These are phyloP conservation scores for Lycocorax pyrrhopterus DNA, from an alignment of 2,113 vertebrate genomes.

Conservation along the genomic window DNA sequence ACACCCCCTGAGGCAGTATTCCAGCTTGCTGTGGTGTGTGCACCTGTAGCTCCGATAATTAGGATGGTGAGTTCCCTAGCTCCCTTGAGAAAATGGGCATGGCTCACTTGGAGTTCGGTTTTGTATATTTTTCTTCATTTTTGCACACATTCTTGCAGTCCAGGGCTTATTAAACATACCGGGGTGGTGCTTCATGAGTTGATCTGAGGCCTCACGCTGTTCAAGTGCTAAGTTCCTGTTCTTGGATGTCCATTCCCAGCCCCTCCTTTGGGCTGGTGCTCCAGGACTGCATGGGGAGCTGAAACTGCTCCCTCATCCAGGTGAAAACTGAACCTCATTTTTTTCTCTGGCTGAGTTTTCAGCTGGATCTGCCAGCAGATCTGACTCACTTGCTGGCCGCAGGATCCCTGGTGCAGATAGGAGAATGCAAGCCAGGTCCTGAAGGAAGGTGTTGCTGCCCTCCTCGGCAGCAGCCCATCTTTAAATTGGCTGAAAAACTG, in stretches of 20 bases:
- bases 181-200: not conserved
- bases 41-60: accelerated
- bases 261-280: not conserved
- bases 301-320: not conserved
- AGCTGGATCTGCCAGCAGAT: not conserved
- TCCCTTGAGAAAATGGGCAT: not conserved
- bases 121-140: not conserved
- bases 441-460: constrained; percentile 31
- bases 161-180: not conserved
- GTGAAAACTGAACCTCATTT: not conserved
- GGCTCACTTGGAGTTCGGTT: not conserved
- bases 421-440: not conserved
- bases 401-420: not conserved
- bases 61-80: not conserved
- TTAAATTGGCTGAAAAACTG: not conserved
- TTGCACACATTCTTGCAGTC: not conserved
- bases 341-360: not conserved
- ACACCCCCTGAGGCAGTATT: accelerated
- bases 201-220: not conserved
- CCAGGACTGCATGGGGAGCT: not conserved
- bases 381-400: not conserved
- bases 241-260: not conserved
- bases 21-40: not conserved
- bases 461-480: not conserved
- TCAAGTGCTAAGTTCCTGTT: not conserved